Conservation (phyloP, 2,888 invertebrate genomes). For the Metellina segmentata region DNA sequence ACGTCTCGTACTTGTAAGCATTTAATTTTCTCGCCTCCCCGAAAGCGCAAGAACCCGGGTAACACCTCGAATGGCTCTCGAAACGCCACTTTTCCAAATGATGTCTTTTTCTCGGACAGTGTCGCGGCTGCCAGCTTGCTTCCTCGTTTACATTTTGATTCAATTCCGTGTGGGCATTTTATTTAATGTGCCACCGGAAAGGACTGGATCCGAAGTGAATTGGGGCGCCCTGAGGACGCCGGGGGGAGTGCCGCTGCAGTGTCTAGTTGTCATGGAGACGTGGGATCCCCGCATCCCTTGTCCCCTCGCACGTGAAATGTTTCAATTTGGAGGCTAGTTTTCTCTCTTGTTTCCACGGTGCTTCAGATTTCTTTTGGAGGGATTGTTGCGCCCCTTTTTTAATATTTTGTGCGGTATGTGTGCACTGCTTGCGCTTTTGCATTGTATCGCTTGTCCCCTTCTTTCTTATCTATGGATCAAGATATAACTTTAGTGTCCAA, state of each 20-base stretch:
- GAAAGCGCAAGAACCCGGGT: neutral
- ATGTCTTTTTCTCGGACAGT: too few relatives aligned
- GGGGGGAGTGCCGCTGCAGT: slow-evolving; percentile 32
- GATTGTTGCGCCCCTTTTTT: neutral
- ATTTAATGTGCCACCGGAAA: slow-evolving; percentile 46
- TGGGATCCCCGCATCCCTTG: slow-evolving; percentile 12
- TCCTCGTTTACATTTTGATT: slow-evolving; percentile 42
- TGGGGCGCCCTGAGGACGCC: slow-evolving; percentile 58
- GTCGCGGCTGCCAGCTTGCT: neutral
- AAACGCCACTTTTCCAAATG: neutral
- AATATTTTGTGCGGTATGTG: neutral
- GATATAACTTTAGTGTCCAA: too few relatives aligned
- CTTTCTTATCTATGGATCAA: too few relatives aligned
- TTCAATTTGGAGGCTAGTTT: slow-evolving; percentile 27
- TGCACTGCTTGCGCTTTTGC: neutral
- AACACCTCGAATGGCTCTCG: neutral
- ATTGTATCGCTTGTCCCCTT: too few relatives aligned
- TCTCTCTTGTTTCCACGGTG: neutral
- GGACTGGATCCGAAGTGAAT: slow-evolving; percentile 51
- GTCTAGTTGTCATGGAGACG: slow-evolving; percentile 56
- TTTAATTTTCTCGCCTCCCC: neutral
- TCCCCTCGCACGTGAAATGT: slow-evolving; percentile 27
- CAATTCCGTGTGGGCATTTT: slow-evolving; percentile 36
- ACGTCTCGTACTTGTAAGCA: neutral
- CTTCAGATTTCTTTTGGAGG: neutral